Conservation (phyloP, 2,888 invertebrate species). For the Axea sp. region DNA sequence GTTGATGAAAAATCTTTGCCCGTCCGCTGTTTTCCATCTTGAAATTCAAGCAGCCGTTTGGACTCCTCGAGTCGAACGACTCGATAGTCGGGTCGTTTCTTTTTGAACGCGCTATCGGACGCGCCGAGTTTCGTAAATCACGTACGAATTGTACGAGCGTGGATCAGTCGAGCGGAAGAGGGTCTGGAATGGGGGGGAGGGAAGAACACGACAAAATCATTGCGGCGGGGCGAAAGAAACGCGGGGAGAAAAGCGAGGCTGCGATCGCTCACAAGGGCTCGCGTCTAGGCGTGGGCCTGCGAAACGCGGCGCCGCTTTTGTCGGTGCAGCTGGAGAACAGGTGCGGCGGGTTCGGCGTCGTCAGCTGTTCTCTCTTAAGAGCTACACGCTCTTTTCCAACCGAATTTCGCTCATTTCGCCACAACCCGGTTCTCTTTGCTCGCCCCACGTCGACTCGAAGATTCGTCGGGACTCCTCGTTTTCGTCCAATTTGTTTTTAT, state of each 20-base stretch:
- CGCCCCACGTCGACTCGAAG: not conserved
- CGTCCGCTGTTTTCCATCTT: no score
- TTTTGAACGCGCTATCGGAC: no score
- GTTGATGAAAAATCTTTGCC: no score
- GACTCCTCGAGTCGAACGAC: no score
- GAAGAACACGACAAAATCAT: no score
- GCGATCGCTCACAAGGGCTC: slow-evolving; percentile 51
- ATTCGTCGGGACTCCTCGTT: no score
- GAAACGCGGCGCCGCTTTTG: slow-evolving; percentile 67
- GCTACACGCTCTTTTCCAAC: slow-evolving; percentile 40
- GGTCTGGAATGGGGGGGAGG: no score
- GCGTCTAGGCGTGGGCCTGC: slow-evolving; percentile 63
- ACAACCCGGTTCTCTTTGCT: not conserved
- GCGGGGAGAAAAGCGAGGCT: slow-evolving; percentile 17
- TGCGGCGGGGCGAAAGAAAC: not conserved
- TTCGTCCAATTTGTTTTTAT: no score
- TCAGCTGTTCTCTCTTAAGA: slow-evolving; percentile 72
- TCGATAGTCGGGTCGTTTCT: no score
- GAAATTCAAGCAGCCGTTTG: no score
- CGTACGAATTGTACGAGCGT: not conserved
- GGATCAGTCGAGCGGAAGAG: no score
- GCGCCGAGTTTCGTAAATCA: no score
- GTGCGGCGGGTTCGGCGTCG: slow-evolving; percentile 69
- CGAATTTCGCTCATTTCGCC: slow-evolving; percentile 27
- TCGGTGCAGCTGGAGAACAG: slow-evolving; percentile 77